A percentile compares a stretch with the other conserved stretches of the same genome.
These are phyloP conservation scores for Hydropsyche betteni DNA, from an alignment of 2,888 invertebrate species.

Conservation along the genomic window DNA sequence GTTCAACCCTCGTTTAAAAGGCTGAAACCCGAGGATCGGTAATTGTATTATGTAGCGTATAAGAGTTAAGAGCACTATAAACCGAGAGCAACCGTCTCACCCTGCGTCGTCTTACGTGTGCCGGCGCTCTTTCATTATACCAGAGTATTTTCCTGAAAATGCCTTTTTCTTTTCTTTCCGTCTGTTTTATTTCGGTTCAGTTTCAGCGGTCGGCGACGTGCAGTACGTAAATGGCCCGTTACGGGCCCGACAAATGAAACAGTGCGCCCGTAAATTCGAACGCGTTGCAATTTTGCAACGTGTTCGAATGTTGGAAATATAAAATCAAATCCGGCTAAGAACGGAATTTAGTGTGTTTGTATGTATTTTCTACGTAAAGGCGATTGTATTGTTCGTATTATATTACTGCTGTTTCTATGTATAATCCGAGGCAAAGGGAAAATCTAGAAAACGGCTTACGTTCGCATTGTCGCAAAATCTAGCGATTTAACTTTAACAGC, in stretches of 20 bases:
- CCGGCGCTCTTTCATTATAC: slow-evolving; percentile 42
- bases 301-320: slow-evolving; percentile 5
- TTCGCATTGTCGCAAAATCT: slow-evolving; percentile 27
- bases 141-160: neutral
- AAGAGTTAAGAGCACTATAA: slow-evolving; percentile 47
- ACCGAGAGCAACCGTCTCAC: slow-evolving; percentile 32
- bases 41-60: slow-evolving; percentile 47
- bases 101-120: slow-evolving; percentile 35
- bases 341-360: neutral
- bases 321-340: neutral
- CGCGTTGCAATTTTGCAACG: slow-evolving; percentile 24
- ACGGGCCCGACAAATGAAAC: slow-evolving; percentile 39
- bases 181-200: slow-evolving; percentile 3
- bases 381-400: too few relatives aligned
- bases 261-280: neutral
- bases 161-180: neutral
- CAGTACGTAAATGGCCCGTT: slow-evolving; percentile 43
- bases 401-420: neutral
- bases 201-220: slow-evolving; percentile 32
- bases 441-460: slow-evolving; percentile 13
- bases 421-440: slow-evolving; percentile 9
- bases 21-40: slow-evolving; percentile 38
- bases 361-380: too few relatives aligned
- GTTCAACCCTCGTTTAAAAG: slow-evolving; percentile 10
- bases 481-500: slow-evolving; percentile 10